Base-by-base conservation (phyloP, 2,888 invertebrate species). In the Lathronympha strigana region DNA sequence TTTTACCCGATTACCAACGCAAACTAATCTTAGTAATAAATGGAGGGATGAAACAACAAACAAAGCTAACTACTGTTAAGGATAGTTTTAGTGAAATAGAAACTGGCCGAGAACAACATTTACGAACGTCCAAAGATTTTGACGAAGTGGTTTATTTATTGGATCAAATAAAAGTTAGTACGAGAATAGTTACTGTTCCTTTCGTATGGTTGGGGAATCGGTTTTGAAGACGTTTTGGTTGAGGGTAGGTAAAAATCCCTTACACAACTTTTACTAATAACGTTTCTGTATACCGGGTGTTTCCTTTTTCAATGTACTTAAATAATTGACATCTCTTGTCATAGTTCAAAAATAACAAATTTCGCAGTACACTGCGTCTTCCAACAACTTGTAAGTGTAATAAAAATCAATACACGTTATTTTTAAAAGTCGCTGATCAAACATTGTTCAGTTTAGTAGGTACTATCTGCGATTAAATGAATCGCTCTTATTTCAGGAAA, bases 1-100 rank as follows among this genome's bases (percentile, higher is more conserved):
- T 62, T 57, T 62, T 53, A 53, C 45, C 13, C 61, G 11, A 62
- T 62, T 62, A 62, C 13, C 53, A 53, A 33, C 21, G 43, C 21
- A 45, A 61, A 61, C 43, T 43, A 61, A 62, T 62, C 36, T 53
- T 45, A n/a, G 17, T 53, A 45, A 53, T 45, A 45, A 53, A 53
- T 62, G 31, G 17, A 9, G 21, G 23, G 15, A 40, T 19, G 17
- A 33, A 61, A 53, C 53, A 53, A 21, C 40, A 50, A 53, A 61
- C 43, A 31, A 60, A 23, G 5, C 25, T 4, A 51, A 61, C 15
- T 31, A 53, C 43, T 50, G 38, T 61, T 51, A 28, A 28, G 13
- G 25, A 11, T 17, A n/a, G 17, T 40, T 55, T 25, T 43, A 19
- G 43, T 28, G 3, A n/a, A 19, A 25, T 47, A 19, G 33, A 21